These are phyloP conservation scores for Myiotriccus ornatus DNA, from an alignment of 2,797 vertebrate genomes.

Conservation along the genomic window DNA sequence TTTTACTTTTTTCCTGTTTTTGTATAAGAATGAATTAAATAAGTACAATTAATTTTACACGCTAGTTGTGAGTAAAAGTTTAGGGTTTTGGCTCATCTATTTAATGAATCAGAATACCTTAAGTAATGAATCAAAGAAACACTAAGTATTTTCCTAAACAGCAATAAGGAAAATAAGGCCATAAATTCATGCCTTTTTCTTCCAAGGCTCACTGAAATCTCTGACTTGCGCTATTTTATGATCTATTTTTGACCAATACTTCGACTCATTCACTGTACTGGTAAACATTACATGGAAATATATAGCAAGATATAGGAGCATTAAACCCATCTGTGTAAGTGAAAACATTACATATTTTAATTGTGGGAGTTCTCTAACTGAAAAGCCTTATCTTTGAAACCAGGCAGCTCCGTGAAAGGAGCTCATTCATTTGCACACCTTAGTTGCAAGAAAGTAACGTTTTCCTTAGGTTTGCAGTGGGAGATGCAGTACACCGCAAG, in stretches of 20 bases:
- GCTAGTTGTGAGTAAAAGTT: background rate
- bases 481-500: rapidly evolving
- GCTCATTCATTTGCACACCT: background rate
- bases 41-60: background rate
- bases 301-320: background rate
- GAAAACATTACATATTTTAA: background rate
- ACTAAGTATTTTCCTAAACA: rapidly evolving
- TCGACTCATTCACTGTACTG: background rate
- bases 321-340: background rate
- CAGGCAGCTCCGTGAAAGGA: background rate
- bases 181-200: background rate
- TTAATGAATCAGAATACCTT: background rate
- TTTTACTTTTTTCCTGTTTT: background rate
- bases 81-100: background rate
- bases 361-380: background rate
- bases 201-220: background rate
- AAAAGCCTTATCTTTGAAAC: background rate
- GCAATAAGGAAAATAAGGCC: background rate
- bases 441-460: background rate
- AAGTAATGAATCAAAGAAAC: background rate
- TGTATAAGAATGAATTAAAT: background rate
- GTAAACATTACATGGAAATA: background rate
- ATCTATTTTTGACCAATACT: background rate
- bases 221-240: background rate
- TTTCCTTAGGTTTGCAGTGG: background rate